phyloP scores from a whole-genome alignment of 92 coral and sea anemone genomes.

The Pocillopora grandis region DNA sequence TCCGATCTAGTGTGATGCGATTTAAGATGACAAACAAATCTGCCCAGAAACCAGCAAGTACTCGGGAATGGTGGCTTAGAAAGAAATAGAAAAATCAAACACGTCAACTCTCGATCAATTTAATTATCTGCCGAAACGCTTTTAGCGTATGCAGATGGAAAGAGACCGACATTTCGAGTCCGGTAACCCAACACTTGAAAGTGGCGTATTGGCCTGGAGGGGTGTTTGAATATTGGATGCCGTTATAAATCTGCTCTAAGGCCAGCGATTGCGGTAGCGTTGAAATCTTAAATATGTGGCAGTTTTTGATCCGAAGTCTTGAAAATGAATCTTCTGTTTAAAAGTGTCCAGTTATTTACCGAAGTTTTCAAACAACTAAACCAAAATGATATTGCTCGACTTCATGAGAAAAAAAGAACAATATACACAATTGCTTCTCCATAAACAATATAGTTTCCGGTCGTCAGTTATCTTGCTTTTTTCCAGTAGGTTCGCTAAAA shows the following conservation, averaged over 20 bases:
- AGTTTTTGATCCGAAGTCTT: not conserved
- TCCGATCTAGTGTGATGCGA: slow-evolving; percentile 39
- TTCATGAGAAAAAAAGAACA: slow-evolving; percentile 41
- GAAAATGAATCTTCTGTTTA: slow-evolving; percentile 2
- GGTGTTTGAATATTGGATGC: slow-evolving; percentile 16
- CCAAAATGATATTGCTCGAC: slow-evolving; percentile 45
- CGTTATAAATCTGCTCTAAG: not conserved
- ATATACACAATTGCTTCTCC: slow-evolving; percentile 65
- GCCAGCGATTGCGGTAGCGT: not conserved
- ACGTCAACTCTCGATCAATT: slow-evolving; percentile 29
- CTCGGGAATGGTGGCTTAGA: slow-evolving; percentile 8
- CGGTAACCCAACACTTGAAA: slow-evolving; percentile 35
- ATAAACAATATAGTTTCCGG: slow-evolving; percentile 91
- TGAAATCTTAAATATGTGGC: not conserved
- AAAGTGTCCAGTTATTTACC: slow-evolving; percentile 16
- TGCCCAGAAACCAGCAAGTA: slow-evolving; percentile 16
- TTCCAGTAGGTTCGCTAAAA: slow-evolving; percentile 61
- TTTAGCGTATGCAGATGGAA: slow-evolving; percentile 1
- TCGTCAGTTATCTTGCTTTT: slow-evolving; percentile 55
- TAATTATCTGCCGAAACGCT: slow-evolving; percentile 21
- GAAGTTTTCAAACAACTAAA: slow-evolving; percentile 18
- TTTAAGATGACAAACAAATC: slow-evolving; percentile 22
- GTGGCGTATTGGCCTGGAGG: slow-evolving; percentile 41
- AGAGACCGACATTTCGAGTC: slow-evolving; percentile 8
- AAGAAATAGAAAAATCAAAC: slow-evolving; percentile 12